Percentiles rank a stretch among this genome's conserved stretches.
Conservation (phyloP, 2,113 vertebrate genomes). For the Phrynosoma blainvillii region DNA sequence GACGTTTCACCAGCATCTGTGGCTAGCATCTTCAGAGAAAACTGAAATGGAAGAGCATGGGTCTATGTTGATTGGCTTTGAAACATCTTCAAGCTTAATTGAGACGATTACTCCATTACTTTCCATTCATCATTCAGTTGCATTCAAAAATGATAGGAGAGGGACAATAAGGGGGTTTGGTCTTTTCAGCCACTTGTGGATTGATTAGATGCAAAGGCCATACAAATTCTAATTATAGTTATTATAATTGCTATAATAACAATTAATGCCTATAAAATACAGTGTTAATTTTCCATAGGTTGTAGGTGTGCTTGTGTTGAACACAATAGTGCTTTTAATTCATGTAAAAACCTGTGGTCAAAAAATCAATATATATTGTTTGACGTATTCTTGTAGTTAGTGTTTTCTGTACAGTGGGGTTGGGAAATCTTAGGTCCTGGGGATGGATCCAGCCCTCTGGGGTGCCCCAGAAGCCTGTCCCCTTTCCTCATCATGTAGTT, state of each 20-base stretch:
- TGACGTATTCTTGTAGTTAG: slow-evolving; percentile 24
- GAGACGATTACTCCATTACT: slow-evolving; percentile 6
- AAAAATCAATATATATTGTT: slow-evolving; percentile 8
- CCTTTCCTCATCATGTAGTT: too few relatives aligned
- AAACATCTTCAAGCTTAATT: neutral
- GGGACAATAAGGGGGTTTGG: neutral
- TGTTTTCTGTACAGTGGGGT: too few relatives aligned
- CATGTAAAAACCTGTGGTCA: slow-evolving; percentile 32
- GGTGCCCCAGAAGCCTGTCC: too few relatives aligned
- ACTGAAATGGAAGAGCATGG: too few relatives aligned
- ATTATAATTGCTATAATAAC: slow-evolving; percentile 3
- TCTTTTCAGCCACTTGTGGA: neutral
- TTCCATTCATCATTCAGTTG: neutral
- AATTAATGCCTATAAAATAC: slow-evolving; percentile 27
- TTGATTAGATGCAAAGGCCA: slow-evolving; percentile 9
- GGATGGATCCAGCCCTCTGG: too few relatives aligned
- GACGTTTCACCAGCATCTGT: too few relatives aligned
- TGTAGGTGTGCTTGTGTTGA: neutral
- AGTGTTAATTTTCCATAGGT: neutral
- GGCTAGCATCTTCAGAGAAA: too few relatives aligned
- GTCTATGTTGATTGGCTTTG: neutral
- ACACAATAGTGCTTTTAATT: slow-evolving; percentile 10
- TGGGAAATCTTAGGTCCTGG: too few relatives aligned
- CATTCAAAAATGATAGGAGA: neutral
- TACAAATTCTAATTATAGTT: neutral